Evolutionary conservation across 1,140 invertebrate genomes (phyloP).

Genomic region (Diorhabda sublineata): DNA sequence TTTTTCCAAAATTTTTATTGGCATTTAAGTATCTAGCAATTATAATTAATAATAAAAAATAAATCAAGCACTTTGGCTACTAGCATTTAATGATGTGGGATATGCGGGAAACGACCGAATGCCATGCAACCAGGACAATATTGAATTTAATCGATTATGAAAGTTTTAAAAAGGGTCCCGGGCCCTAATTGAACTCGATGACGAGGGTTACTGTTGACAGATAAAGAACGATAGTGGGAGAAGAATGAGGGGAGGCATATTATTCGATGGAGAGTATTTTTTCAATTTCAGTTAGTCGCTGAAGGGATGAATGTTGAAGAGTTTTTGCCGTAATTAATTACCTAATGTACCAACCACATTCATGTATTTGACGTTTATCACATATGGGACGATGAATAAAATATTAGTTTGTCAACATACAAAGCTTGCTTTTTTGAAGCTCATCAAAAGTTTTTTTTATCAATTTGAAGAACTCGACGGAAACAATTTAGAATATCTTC

Average conservation of each 20-base stretch:
- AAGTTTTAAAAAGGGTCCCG: slow-evolving; percentile 1
- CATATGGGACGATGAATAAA: too few relatives aligned
- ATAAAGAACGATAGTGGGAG: neutral
- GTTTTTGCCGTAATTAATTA: neutral
- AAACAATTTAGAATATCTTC: too few relatives aligned
- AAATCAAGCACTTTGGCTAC: neutral
- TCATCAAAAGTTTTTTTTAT: too few relatives aligned
- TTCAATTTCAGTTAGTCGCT: neutral
- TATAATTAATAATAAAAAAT: neutral
- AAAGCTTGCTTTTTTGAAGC: too few relatives aligned
- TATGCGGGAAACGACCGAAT: neutral
- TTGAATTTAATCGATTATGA: slow-evolving; percentile 3
- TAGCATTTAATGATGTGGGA: slow-evolving; percentile 2
- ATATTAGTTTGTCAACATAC: too few relatives aligned
- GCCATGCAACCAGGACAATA: neutral
- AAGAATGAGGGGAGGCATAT: neutral
- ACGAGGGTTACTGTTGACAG: slow-evolving; percentile 1
- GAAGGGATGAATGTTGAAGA: neutral
- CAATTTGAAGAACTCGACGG: too few relatives aligned
- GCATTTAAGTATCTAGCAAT: neutral
- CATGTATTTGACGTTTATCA: too few relatives aligned
- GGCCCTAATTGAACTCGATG: neutral
- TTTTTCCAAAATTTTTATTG: too few relatives aligned
- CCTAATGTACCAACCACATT: neutral
- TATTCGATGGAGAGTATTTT: neutral